Conservation (phyloP, 2,797 vertebrate genomes). For the Acridotheres tristis region DNA sequence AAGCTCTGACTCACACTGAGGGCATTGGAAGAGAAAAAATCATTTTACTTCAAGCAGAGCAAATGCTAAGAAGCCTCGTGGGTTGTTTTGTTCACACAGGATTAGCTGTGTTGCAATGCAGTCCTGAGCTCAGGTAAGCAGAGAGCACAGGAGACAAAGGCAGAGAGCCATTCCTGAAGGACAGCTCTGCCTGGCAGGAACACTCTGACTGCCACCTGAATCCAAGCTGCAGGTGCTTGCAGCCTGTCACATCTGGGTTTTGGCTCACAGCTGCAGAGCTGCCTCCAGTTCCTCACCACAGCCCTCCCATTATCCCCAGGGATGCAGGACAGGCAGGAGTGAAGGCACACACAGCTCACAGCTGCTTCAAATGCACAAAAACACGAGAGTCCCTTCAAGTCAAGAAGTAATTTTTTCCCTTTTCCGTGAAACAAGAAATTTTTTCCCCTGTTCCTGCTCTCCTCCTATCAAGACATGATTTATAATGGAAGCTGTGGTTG, state of each 20-base stretch:
- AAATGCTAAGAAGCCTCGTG: background rate
- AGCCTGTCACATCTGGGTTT: background rate
- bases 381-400: background rate
- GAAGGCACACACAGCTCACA: background rate
- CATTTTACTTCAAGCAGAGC: background rate
- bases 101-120: background rate
- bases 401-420: background rate
- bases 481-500: background rate
- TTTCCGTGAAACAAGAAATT: rapidly evolving
- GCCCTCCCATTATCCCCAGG: background rate
- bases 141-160: background rate
- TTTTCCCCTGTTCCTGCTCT: background rate
- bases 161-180: background rate
- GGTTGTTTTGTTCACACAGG: background rate
- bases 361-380: background rate
- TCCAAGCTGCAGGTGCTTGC: background rate
- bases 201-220: background rate
- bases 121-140: background rate
- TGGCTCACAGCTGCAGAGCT: background rate
- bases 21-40: background rate
- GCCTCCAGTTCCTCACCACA: background rate
- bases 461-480: background rate
- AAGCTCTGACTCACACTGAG: conserved; percentile 47
- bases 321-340: background rate
- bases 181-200: background rate